Conservation (phyloP, 2,888 invertebrate species). For the Ochropleura plecta region DNA sequence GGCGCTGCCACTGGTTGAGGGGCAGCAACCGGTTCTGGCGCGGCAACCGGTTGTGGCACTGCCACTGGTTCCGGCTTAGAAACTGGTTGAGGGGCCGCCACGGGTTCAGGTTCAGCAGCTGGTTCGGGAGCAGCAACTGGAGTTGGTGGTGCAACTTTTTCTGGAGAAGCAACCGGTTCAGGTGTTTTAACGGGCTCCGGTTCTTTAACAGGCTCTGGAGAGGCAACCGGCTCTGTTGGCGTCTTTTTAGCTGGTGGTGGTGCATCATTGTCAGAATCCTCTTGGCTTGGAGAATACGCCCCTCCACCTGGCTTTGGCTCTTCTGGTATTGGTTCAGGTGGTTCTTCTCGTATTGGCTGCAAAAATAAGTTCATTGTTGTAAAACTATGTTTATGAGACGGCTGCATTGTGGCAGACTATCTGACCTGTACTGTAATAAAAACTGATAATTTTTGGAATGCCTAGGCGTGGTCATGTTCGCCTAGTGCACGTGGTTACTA, state of each 20-base stretch:
- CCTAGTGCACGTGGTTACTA: neutral
- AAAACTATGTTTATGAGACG: neutral
- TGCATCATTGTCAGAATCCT: slow-evolving; percentile 67
- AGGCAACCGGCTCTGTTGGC: neutral
- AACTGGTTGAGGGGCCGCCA: slow-evolving; percentile 1
- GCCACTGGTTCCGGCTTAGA: slow-evolving; percentile 6
- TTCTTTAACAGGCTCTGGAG: slow-evolving; percentile 9
- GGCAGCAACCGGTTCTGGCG: slow-evolving; percentile 6
- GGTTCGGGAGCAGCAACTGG: slow-evolving; percentile 34
- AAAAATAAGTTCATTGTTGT: neutral
- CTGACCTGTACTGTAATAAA: neutral
- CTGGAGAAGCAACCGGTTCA: slow-evolving; percentile 1
- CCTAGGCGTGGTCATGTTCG: neutral
- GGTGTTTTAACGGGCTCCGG: slow-evolving; percentile 5
- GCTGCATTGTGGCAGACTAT: neutral
- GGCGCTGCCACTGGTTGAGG: slow-evolving; percentile 12
- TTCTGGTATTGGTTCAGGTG: slow-evolving; percentile 78
- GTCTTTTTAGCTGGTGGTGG: slow-evolving; percentile 32
- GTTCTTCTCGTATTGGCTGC: slow-evolving; percentile 75
- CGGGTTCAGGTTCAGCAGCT: slow-evolving; percentile 21
- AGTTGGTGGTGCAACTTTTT: neutral
- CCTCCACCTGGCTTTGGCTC: slow-evolving; percentile 71
- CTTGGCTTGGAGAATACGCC: slow-evolving; percentile 70
- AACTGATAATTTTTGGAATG: neutral
- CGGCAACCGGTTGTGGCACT: slow-evolving; percentile 1